Base-by-base conservation (phyloP, 2,113 vertebrate species). In the Zosterops lateralis region DNA sequence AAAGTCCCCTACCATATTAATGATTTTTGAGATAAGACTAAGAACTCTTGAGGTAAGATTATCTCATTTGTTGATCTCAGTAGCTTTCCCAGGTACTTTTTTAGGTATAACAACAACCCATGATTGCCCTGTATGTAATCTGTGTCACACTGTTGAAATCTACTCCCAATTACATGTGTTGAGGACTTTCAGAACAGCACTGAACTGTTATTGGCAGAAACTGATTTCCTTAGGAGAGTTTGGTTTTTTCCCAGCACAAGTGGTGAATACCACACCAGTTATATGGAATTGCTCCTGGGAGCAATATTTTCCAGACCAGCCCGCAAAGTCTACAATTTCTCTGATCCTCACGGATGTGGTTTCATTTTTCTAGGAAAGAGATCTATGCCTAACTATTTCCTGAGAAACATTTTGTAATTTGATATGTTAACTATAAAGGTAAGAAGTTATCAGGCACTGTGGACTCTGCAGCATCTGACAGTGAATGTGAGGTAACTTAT, bases 311-410 rank as follows among this genome's bases (percentile, higher is more conserved):
- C 28, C 21, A 66, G 62, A 50, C 4, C 28, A 70, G 9, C 32
- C 62, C 56, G 40, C 32, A 60, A 51, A 45, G 25, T 28, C 53
- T 38, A 21, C 20, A 38, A 5, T 34, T 76, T 34, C 34, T 71
- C 76, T 75, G 28, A 32, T 70, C 47, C 28, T 24, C 44, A 74
- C 4, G 0, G 0, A 42, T 42, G 17, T 14, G 32, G 18, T 40
- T 44, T 45, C 29, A 21, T 53, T 22, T 38, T 72, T 78, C 44
- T 53, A 26, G n/a, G n/a, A 25, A 56, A 47, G 24, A n/a, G 7
- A 75, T 14, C 2, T 12, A 47, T 14, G 17, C 17, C 2, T 1
- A 53, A 48, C 22, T 72, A 20, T 38, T 57, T 53, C 73, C 48
- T 62, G 48, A 67, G 70, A 67, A 85, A 48, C 8, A 26, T 44